Conservation (phyloP, 2,113 vertebrate genomes). For the Gavialis gangeticus region DNA sequence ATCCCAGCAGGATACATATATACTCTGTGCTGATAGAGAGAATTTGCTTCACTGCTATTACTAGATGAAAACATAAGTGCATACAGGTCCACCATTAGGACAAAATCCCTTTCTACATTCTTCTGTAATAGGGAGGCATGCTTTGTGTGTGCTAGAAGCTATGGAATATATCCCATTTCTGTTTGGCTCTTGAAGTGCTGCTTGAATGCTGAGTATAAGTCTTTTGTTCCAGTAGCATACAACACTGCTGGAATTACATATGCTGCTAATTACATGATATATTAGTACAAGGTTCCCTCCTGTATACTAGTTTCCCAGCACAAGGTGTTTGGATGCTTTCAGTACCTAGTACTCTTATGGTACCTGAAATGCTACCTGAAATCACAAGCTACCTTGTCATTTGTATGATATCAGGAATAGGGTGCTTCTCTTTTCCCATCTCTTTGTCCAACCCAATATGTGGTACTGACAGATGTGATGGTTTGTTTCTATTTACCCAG, state of each 20-base stretch:
- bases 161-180: neutral
- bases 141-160: neutral
- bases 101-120: neutral
- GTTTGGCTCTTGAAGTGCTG: neutral
- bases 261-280: neutral
- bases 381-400: no score
- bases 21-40: neutral
- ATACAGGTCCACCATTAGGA: neutral
- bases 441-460: no score
- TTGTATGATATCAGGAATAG: no score
- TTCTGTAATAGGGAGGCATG: neutral
- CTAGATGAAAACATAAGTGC: neutral
- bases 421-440: no score
- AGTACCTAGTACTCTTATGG: neutral
- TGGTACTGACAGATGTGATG: no score
- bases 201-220: neutral
- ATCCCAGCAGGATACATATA: neutral
- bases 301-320: no score
- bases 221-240: neutral
- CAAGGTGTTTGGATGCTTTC: neutral
- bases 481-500: no score
- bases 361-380: no score
- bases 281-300: neutral
- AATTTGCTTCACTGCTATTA: neutral
- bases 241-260: neutral